Evolutionary conservation across 2,888 invertebrate species (phyloP), one percentile per base, ranked within the genome.

Genomic region (Diaprepes abbreviatus): DNA sequence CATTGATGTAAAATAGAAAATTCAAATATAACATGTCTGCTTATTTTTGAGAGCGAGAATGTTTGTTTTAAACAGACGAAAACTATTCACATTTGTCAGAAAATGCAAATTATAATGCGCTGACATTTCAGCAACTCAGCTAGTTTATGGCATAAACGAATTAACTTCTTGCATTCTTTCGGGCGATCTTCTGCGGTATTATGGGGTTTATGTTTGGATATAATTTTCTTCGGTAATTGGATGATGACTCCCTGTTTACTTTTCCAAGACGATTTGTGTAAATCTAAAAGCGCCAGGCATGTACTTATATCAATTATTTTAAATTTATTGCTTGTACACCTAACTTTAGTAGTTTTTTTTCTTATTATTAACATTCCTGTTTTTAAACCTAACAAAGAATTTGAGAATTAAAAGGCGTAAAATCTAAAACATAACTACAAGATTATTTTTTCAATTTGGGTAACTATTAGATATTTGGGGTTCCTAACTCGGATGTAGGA

Each of bases 171-270:
- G 48, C 7, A 50, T 50, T 50, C 28, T 55, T 19, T 55, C 33
- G 10, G 24, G 24, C 14, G 6, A 24, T 21, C 10, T 16, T 28
- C 28, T 14, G 38, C 28, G 24, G 9, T 14, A 57, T 57, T 38
- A 40, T 40, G 38, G 57, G 7, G 35, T 12, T 54, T 36, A 54
- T 35, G 57, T 19, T 57, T 12, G 12, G 38, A 38, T 57, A 40
- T 38, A 57, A 57, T 57, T 57, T 57, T 40, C 57, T 57, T 38
- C 36, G 6, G 24, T 57, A 57, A 57, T 57, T 38, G 57, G 57
- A 57, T 57, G 57, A 40, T 57, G 57, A 57, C 36, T 57, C 24
- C 40, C 16, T 57, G 57, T 38, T 38, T 57, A 57, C 38, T 36
- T 38, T 38, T 40, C 10, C 33, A 57, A 40, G 24, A 50, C 28